phyloP scores from a whole-genome alignment of 2,888 invertebrate species.

The Unio pictorum region DNA sequence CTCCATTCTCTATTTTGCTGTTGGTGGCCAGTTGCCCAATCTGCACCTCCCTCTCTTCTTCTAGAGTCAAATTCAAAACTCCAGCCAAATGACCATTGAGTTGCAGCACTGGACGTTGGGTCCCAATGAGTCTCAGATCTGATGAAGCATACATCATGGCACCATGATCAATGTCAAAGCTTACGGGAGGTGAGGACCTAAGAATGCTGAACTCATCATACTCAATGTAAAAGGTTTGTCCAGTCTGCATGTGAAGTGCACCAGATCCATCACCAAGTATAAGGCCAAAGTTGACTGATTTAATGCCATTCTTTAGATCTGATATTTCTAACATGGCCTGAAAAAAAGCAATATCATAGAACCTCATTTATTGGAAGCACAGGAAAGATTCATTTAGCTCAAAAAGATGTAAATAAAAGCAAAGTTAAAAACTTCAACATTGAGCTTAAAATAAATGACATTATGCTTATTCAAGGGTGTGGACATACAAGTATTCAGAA shows the following conservation, averaged over 20 bases:
- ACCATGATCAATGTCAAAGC: conserved; percentile 44
- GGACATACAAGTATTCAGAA: no score
- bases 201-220: conserved; percentile 33
- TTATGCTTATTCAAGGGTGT: no score
- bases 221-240: conserved; percentile 43
- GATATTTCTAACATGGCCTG: conserved; percentile 49
- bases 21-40: conserved; percentile 45
- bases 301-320: conserved; percentile 17
- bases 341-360: neutral
- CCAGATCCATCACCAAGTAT: conserved; percentile 51
- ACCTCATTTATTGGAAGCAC: neutral
- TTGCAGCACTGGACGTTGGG: conserved; percentile 27
- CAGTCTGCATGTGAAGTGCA: conserved; percentile 34
- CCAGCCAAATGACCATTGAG: conserved; percentile 51
- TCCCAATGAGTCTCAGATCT: conserved; percentile 47
- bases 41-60: conserved; percentile 30
- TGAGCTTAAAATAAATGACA: no score
- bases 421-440: no score
- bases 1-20: conserved; percentile 30
- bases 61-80: conserved; percentile 52
- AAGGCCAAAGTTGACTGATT: conserved; percentile 37
- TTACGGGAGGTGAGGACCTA: conserved; percentile 49
- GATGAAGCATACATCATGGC: conserved; percentile 41
- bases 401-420: no score
- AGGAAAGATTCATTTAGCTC: no score